Evolutionary conservation across 2,888 invertebrate species (phyloP).

Genomic region (Pristionchus maxplancki): DNA sequence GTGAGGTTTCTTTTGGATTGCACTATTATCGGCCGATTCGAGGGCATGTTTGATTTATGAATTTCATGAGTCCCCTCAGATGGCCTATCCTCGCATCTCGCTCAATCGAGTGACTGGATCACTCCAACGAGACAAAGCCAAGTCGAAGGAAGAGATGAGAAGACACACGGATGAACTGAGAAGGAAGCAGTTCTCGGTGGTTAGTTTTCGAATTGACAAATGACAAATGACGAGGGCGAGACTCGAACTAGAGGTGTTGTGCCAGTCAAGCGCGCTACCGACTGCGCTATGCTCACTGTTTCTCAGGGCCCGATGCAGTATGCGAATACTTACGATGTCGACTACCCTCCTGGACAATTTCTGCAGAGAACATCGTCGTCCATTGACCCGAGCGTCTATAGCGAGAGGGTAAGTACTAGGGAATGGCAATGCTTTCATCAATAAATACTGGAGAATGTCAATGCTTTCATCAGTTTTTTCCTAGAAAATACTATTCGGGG

Average conservation of each 20-base stretch:
- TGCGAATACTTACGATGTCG: background rate
- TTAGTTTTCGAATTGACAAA: background rate
- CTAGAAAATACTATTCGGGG: no score
- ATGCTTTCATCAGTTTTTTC: no score
- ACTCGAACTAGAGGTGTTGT: no score
- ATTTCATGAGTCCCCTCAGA: no score
- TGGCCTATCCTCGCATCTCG: conserved; percentile 17
- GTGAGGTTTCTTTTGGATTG: background rate
- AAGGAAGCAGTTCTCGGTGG: conserved; percentile 38
- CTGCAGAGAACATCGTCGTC: conserved; percentile 18
- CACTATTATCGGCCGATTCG: no score
- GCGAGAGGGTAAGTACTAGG: conserved; percentile 18
- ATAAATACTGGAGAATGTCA: no score
- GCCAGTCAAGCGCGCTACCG: no score
- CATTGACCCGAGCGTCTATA: conserved; percentile 4
- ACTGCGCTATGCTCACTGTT: no score
- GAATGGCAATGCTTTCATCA: no score
- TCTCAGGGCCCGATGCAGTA: conserved; percentile 1
- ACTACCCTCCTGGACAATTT: background rate
- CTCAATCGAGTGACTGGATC: conserved; percentile 41
- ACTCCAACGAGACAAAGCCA: background rate
- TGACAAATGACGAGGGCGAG: no score
- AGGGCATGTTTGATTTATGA: no score
- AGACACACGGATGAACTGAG: conserved; percentile 46
- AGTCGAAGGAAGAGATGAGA: conserved; percentile 25